A percentile compares a stretch with the other conserved stretches of the same genome.
These are phyloP conservation scores for Drosophila rufa DNA, from an alignment of 1,140 invertebrate genomes.

Conservation along the genomic window DNA sequence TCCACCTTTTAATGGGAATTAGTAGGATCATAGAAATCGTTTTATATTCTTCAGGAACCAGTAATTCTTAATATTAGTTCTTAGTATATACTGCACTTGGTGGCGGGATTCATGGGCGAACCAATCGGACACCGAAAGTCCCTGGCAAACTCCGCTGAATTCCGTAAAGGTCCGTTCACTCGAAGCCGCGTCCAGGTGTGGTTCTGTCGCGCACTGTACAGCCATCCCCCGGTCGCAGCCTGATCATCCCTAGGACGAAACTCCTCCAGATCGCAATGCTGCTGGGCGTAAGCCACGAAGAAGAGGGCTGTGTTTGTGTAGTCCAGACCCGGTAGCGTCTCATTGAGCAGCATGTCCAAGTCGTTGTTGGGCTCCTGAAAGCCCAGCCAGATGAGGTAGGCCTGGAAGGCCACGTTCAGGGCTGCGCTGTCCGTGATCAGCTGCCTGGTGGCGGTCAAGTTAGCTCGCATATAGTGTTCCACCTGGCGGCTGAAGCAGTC, in stretches of 20 bases:
- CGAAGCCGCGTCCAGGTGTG: constrained; percentile 54
- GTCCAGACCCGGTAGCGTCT: constrained; percentile 70
- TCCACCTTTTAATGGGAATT: too few relatives aligned
- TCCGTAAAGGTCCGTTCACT: constrained; percentile 71
- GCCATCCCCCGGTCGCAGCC: constrained; percentile 65
- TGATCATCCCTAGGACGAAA: background rate
- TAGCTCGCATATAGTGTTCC: constrained; percentile 85
- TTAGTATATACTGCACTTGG: constrained; percentile 75
- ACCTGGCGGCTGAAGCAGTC: constrained; percentile 97
- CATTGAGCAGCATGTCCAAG: constrained; percentile 47
- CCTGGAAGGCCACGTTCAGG: constrained; percentile 87
- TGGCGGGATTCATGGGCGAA: constrained; percentile 70
- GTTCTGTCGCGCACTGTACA: constrained; percentile 54
- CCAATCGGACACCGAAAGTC: constrained; percentile 72
- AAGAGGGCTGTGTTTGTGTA: constrained; percentile 88
- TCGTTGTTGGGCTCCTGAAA: constrained; percentile 73
- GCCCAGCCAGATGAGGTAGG: constrained; percentile 84
- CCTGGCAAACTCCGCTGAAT: constrained; percentile 61
- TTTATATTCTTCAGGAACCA: background rate
- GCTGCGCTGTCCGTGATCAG: constrained; percentile 89
- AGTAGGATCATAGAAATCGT: too few relatives aligned
- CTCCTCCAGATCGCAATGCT: constrained; percentile 47
- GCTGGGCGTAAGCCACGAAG: constrained; percentile 89
- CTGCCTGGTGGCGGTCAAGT: constrained; percentile 87
- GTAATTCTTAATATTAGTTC: background rate